phyloP scores from a whole-genome alignment of 2,888 invertebrate genomes.

The Sinodicranocentrus sp. region DNA sequence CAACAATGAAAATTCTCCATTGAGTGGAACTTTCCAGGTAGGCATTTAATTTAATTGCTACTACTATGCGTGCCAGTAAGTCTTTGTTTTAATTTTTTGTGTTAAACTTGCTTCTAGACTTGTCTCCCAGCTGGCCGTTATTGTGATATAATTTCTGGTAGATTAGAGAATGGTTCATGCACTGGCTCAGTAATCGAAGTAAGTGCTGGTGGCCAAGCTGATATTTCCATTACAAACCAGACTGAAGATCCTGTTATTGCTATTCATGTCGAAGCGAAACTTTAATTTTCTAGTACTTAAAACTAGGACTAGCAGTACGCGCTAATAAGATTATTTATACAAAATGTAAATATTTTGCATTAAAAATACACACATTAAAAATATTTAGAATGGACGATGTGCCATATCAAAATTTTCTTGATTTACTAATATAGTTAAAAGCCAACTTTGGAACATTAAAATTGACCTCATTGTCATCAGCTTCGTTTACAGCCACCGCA shows the following conservation, averaged over 20 bases:
- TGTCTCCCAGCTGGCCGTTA: conserved; percentile 80
- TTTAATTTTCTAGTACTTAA: too few species aligned
- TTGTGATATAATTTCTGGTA: conserved; percentile 80
- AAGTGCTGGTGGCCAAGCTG: conserved; percentile 40
- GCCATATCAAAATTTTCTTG: too few species aligned
- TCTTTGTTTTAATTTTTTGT: not conserved
- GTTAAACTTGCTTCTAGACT: conserved; percentile 73
- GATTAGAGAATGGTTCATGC: conserved; percentile 53
- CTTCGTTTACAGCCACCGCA: too few species aligned
- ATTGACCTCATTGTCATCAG: too few species aligned
- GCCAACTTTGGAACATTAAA: too few species aligned
- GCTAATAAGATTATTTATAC: too few species aligned
- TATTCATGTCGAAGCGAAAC: conserved; percentile 48
- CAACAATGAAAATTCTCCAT: conserved; percentile 78
- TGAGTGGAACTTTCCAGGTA: conserved; percentile 78
- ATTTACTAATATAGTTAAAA: too few species aligned
- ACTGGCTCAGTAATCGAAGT: conserved; percentile 38
- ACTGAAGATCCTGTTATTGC: conserved; percentile 57
- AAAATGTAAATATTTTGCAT: too few species aligned
- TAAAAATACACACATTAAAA: too few species aligned
- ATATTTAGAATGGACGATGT: too few species aligned
- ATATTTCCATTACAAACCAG: conserved; percentile 34
- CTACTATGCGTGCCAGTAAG: too few species aligned
- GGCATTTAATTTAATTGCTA: not conserved
- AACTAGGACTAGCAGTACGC: too few species aligned